Base-by-base conservation (phyloP, 1,140 invertebrate species). In the Sitodiplosis mosellana region DNA sequence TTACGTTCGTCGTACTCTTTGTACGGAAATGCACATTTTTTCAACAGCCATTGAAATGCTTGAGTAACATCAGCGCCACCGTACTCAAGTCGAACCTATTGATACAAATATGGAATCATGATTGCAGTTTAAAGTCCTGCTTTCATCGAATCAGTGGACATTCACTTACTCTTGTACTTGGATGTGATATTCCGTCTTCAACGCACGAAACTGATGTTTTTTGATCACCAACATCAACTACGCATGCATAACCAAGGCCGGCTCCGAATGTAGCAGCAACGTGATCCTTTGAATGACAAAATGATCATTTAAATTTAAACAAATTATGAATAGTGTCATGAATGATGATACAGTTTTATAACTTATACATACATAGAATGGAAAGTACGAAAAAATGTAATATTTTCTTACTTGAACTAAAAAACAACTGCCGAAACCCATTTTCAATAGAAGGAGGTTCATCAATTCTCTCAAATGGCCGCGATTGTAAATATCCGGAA, bases 161-260 rank as follows among this genome's bases (percentile, higher is more conserved):
- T 41, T 12, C 10, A 19, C 65, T 54, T 53, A 87, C 74, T 58
- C 90, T 72, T 0, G 90, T 91, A 45, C 83, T 81, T 58, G 81
- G 77, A 57, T 91, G 85, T 43, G 89, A 94, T 47, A 95, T 87
- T 12, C 88, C 90, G 73, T 96, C 91, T 69, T 96, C 91, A 2
- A 95, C 88, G 69, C 92, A 97, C 11, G 87, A 92, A 14, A 96
- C 81, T 1, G 88, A 87, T 1, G 87, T 93, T 69, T 96, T 95
- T 63, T 93, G 86, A 61, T 93, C 89, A 0, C 92, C 92, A 42
- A 95, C 81, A 65, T 97, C 91, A 7, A 97, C 83, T 14, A 96
- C 88, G 71, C 91, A 95, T 8, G 89, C 90, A 63, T 80, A 86
- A 20, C 85, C 82, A 14, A 95, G 69, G 17, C 91, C 91, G 37